Percentiles rank a stretch among this genome's conserved stretches.
Evolutionary conservation across 2,797 vertebrate species (phyloP).

Genomic region (Nyctibius grandis): DNA sequence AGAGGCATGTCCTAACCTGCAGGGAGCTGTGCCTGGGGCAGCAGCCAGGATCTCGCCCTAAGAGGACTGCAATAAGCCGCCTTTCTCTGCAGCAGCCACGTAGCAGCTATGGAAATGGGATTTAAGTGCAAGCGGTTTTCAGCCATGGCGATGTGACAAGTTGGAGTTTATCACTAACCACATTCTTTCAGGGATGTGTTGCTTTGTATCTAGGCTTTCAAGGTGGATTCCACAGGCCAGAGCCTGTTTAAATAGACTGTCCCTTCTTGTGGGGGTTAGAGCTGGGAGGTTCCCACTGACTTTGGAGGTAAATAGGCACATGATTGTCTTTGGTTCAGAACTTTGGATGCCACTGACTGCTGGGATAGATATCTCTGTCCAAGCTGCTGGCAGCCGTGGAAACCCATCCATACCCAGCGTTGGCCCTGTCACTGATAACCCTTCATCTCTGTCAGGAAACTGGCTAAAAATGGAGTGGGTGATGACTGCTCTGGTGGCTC

Average conservation of each 20-base stretch:
- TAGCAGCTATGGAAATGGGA: background rate
- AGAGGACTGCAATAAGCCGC: background rate
- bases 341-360: background rate
- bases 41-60: background rate
- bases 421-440: background rate
- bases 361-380: background rate
- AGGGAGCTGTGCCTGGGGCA: background rate
- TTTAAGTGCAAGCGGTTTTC: background rate
- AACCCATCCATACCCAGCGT: background rate
- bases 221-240: background rate
- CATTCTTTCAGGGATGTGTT: background rate
- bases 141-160: background rate
- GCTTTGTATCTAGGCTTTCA: background rate
- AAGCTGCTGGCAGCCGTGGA: background rate
- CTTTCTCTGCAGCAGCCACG: background rate
- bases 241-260: background rate
- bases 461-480: background rate
- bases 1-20: background rate
- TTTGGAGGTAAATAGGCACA: background rate
- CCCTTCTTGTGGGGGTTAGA: background rate
- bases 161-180: background rate
- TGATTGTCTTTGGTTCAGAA: background rate
- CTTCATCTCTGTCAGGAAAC: background rate
- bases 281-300: background rate
- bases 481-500: background rate